Conservation (phyloP, 2,797 vertebrate species). For the Chelon labrosus region DNA sequence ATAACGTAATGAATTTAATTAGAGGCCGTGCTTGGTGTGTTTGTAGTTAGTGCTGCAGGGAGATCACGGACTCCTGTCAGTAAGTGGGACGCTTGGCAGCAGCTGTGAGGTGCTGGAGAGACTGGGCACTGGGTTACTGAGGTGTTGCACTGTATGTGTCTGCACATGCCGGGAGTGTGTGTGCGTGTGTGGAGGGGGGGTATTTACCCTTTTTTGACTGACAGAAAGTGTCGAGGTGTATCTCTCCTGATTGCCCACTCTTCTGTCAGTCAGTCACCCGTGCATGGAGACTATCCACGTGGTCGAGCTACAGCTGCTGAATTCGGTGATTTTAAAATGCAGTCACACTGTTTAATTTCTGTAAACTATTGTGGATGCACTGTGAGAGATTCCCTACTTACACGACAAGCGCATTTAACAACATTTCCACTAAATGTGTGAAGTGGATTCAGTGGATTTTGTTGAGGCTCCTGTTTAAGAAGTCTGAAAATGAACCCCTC, state of each 20-base stretch:
- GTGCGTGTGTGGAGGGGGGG: neutral
- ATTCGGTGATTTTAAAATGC: slow-evolving; percentile 19
- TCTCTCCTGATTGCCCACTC: slow-evolving; percentile 31
- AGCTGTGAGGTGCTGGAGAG: slow-evolving; percentile 54
- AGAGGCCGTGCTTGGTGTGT: slow-evolving; percentile 38
- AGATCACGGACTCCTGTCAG: slow-evolving; percentile 49
- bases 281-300: slow-evolving; percentile 21
- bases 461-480: neutral
- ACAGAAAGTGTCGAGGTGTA: slow-evolving; percentile 35
- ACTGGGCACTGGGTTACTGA: slow-evolving; percentile 51
- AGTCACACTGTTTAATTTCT: neutral
- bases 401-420: neutral
- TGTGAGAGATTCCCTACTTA: neutral
- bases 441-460: neutral
- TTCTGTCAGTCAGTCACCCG: slow-evolving; percentile 30
- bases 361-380: neutral
- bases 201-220: slow-evolving; percentile 13
- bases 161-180: neutral
- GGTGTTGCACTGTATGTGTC: slow-evolving; percentile 32
- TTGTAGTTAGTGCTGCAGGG: slow-evolving; percentile 54
- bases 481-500: neutral
- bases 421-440: neutral
- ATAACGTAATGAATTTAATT: slow-evolving; percentile 58
- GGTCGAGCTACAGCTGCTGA: slow-evolving; percentile 1
- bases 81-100: slow-evolving; percentile 71